Evolutionary conservation across 2,113 vertebrate genomes (phyloP), one percentile per base, ranked within the genome.

Genomic region (Rattus rattus): DNA sequence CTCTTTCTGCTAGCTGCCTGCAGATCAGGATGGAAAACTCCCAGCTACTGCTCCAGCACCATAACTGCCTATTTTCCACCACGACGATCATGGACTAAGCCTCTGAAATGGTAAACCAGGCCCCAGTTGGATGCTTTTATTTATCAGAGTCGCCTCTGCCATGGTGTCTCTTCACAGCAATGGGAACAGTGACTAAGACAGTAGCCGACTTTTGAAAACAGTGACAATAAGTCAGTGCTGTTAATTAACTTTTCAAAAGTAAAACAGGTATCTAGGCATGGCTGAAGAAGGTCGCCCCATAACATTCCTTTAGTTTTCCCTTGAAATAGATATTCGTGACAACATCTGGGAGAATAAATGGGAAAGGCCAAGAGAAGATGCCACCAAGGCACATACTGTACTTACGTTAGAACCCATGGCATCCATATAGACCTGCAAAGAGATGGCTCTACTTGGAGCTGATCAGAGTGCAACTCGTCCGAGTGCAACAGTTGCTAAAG

Each of bases 321-420:
- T 52, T 80, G 52, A 79, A 43, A 59, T 54, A 54, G 36, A 43
- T 17, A 19, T 9, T n/a, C 26, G 3, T 1, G 69, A 24, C 49
- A 72, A 9, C 13, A 19, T 39, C n/a, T 43, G 61, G 24, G 47
- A 30, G 61, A 52, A 59, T 19, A 52, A 83, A 14, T 17, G 7
- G 20, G 22, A 26, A 93, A 79, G 9, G 87, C 39, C 30, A 86
- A 87, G 76, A 13, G 43, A 20, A 6, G 49, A 19, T 22, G 16
- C 1, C 36, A 1, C 7, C 0, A 11, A 47, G 36, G 12, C 5
- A 0, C 13, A 3, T 54, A n/a, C 7, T 30, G 9, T 69, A 13
- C 1, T 3, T 30, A 3, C 2, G 5, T 12, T 1, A 39, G 47
- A 86, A 52, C 20, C 12, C 11, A 9, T 1, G 2, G 30, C 12